Evolutionary conservation across 1,140 invertebrate species (phyloP), one percentile per base, ranked within the genome.

Genomic region (Spodoptera frugiperda): DNA sequence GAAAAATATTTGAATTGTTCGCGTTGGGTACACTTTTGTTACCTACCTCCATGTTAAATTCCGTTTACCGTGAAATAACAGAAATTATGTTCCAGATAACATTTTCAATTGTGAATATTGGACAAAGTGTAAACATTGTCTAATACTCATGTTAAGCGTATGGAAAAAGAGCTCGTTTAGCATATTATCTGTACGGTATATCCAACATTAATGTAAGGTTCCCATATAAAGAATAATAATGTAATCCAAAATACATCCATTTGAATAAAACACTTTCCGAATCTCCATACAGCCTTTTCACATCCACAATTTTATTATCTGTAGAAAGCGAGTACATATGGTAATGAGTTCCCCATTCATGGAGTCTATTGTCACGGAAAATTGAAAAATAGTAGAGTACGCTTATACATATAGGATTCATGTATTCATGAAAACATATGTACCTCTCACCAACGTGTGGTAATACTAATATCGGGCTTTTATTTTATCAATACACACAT

Each of bases 331-430:
- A 48, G 46, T 30, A 49, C 80, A 76, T 73, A 81, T 82, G 75
- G 74, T 83, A 84, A 81, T 73, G 71, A 73, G 55, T 61, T 87
- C 85, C 79, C 82, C 78, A 85, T 89, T 89, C 84, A 82, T 55
- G 54, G 74, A 19, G 72, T 53, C 82, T 84, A 87, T 87, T 89
- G 84, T 87, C 78, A 80, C 84, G 83, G 84, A 86, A 89, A 89
- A 89, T 89, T 86, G 84, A 85, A 87, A 84, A 83, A 73, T 61
- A 73, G 71, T 73, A 48, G 77, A 75, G 54, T 68, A 76, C 63
- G 65, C 19, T 73, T 78, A 84, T 84, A 39, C 33, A 39, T 39
- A 85, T 74, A 54, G 25, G 70, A 86, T 86, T 88, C 85, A 88
- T 85, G 55, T 87, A 88, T 88, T 87, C 85, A 87, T 86, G 78